phyloP scores from a whole-genome alignment of 1,140 invertebrate species.

The Musca vetustissima region DNA sequence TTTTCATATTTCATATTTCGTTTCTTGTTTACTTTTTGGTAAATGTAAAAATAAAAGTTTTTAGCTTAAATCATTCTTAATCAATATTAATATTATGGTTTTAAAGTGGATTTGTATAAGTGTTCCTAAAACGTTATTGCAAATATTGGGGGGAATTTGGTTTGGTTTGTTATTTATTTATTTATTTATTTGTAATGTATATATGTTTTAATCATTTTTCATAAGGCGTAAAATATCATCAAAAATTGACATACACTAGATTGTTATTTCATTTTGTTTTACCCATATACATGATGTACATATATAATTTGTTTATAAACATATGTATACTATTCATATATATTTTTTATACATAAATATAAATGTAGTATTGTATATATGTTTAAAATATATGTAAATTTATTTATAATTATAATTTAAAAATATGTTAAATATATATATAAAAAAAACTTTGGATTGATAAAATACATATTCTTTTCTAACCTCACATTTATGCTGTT shows the following conservation, averaged over 20 bases:
- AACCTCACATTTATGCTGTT: too few species aligned
- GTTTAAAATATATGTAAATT: not conserved
- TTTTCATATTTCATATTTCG: not conserved
- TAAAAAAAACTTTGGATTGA: not conserved
- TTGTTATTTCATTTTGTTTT: slow-evolving; percentile 19
- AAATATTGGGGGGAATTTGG: slow-evolving; percentile 12
- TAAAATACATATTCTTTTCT: not conserved
- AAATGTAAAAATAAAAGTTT: too few species aligned
- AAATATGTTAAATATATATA: not conserved
- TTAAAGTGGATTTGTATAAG: too few species aligned
- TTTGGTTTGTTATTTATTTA: slow-evolving; percentile 4
- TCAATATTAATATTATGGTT: not conserved
- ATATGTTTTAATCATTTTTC: slow-evolving; percentile 21
- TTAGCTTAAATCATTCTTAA: too few species aligned
- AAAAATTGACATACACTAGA: slow-evolving; percentile 30
- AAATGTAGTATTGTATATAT: not conserved
- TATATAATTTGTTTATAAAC: not conserved
- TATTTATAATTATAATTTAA: not conserved
- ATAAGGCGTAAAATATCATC: slow-evolving; percentile 29
- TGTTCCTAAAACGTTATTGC: slow-evolving; percentile 17
- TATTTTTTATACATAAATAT: slow-evolving; percentile 1
- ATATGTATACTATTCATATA: slow-evolving; percentile 6
- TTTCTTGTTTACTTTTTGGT: not conserved
- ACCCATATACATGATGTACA: not conserved
- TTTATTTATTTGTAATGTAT: slow-evolving; percentile 13